Conservation (phyloP, 2,888 invertebrate species). For the Acleris sparsana region DNA sequence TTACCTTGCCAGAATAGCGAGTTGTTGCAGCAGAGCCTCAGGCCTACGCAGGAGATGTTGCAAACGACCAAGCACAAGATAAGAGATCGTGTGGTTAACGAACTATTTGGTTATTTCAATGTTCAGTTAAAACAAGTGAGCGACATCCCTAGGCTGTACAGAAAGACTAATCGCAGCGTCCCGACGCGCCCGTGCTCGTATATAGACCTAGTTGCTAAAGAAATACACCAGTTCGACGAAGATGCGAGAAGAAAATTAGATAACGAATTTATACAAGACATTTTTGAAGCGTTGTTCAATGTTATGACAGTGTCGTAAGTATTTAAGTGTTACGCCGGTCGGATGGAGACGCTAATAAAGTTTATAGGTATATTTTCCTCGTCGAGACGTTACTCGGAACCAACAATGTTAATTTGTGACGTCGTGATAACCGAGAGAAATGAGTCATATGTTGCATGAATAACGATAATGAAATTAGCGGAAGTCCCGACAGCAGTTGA, state of each 20-base stretch:
- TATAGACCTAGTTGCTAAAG: slow-evolving; percentile 86
- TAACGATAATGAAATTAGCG: background rate
- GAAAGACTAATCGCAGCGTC: slow-evolving; percentile 94
- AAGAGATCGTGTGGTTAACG: slow-evolving; percentile 69
- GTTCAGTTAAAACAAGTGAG: slow-evolving; percentile 91
- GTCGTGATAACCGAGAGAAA: slow-evolving; percentile 2
- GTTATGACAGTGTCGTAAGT: slow-evolving; percentile 84
- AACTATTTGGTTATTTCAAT: slow-evolving; percentile 73
- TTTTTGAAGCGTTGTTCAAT: slow-evolving; percentile 73
- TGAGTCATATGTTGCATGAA: background rate
- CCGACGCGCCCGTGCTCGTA: slow-evolving; percentile 92
- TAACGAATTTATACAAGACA: slow-evolving; percentile 58
- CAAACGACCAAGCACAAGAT: slow-evolving; percentile 59
- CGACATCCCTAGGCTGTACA: slow-evolving; percentile 96
- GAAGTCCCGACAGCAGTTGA: background rate
- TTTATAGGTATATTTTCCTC: slow-evolving; percentile 17
- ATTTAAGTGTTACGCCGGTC: slow-evolving; percentile 26
- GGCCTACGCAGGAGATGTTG: slow-evolving; percentile 57
- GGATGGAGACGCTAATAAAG: background rate
- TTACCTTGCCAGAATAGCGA: slow-evolving; percentile 55
- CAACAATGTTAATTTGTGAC: slow-evolving; percentile 19
- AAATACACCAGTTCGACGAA: slow-evolving; percentile 83
- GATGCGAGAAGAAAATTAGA: slow-evolving; percentile 70
- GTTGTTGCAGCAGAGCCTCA: slow-evolving; percentile 59
- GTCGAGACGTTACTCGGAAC: slow-evolving; percentile 16